Evolutionary conservation across 2,797 vertebrate species (phyloP).

Genomic region (Thripadectes ignobilis): DNA sequence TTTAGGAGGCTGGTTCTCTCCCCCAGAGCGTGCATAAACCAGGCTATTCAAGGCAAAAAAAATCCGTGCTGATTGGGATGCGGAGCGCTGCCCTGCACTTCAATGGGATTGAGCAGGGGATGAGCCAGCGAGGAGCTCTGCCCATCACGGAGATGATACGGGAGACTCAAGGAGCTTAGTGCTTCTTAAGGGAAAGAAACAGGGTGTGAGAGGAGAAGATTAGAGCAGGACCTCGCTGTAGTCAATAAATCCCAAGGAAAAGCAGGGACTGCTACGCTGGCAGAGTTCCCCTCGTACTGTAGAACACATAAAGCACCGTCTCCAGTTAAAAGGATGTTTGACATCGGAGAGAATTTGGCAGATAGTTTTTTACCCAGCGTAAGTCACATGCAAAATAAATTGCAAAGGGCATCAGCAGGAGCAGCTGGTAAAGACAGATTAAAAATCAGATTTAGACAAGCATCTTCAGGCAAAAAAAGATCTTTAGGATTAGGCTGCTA

Average conservation of each 20-base stretch:
- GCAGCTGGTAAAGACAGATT: slow-evolving; percentile 47
- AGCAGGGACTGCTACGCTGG: not conserved
- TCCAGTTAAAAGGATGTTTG: not conserved
- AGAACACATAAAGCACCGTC: not conserved
- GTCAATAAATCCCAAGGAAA: slow-evolving; percentile 26
- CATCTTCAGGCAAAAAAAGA: not conserved
- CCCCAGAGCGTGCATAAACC: not conserved
- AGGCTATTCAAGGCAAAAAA: not conserved
- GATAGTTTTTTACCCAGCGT: not conserved
- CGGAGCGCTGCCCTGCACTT: not conserved
- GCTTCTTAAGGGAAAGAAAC: slow-evolving; percentile 31
- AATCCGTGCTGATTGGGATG: not conserved
- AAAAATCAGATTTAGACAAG: slow-evolving; percentile 29
- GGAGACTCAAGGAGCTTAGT: slow-evolving; percentile 33
- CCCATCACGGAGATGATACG: not conserved
- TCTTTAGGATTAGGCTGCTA: slow-evolving; percentile 19
- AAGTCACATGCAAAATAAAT: not conserved
- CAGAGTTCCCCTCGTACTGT: not conserved
- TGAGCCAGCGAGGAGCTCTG: slow-evolving; percentile 16
- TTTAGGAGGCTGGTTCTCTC: not conserved
- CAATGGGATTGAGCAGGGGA: not conserved
- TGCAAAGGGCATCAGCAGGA: slow-evolving; percentile 25
- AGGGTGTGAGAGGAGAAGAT: slow-evolving; percentile 30
- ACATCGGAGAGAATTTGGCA: not conserved
- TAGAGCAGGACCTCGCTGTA: slow-evolving; percentile 14